These are phyloP conservation scores for Eustalomyia histrio DNA, from an alignment of 2,888 invertebrate species.

Conservation along the genomic window DNA sequence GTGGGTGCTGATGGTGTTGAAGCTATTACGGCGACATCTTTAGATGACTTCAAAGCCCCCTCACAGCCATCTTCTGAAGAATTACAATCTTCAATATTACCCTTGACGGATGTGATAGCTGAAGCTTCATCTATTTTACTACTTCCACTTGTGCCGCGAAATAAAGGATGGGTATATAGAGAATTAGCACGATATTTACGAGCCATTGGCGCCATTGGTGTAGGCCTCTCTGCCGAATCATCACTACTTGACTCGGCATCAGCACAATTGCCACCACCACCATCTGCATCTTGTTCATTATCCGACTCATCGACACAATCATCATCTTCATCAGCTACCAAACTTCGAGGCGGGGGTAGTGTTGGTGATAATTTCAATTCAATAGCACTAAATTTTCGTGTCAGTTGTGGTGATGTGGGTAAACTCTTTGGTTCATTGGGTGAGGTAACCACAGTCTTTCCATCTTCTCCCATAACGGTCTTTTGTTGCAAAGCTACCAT, in stretches of 20 bases:
- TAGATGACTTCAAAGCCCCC: constrained; percentile 61
- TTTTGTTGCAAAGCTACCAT: constrained; percentile 75
- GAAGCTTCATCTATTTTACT: constrained; percentile 60
- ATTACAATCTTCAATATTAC: constrained; percentile 68
- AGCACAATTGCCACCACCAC: constrained; percentile 77
- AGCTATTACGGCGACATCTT: constrained; percentile 49
- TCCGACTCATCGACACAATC: constrained; percentile 73
- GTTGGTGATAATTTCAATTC: constrained; percentile 73
- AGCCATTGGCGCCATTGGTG: constrained; percentile 70
- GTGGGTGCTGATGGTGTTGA: constrained; percentile 62
- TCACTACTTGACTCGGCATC: constrained; percentile 79
- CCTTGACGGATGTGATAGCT: constrained; percentile 59
- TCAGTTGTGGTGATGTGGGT: constrained; percentile 81
- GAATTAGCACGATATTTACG: constrained; percentile 81
- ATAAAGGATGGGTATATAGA: constrained; percentile 83
- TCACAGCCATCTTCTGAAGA: constrained; percentile 72
- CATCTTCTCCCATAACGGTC: constrained; percentile 55
- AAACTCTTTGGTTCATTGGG: constrained; percentile 80
- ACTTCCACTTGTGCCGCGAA: constrained; percentile 72
- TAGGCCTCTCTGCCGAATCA: constrained; percentile 72
- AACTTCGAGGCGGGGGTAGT: constrained; percentile 47
- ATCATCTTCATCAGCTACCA: constrained; percentile 68
- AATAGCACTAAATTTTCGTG: constrained; percentile 77
- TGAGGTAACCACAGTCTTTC: constrained; percentile 50
- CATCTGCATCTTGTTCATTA: constrained; percentile 75